Conservation (phyloP, 2,888 invertebrate genomes). For the Stenurella melanura region DNA sequence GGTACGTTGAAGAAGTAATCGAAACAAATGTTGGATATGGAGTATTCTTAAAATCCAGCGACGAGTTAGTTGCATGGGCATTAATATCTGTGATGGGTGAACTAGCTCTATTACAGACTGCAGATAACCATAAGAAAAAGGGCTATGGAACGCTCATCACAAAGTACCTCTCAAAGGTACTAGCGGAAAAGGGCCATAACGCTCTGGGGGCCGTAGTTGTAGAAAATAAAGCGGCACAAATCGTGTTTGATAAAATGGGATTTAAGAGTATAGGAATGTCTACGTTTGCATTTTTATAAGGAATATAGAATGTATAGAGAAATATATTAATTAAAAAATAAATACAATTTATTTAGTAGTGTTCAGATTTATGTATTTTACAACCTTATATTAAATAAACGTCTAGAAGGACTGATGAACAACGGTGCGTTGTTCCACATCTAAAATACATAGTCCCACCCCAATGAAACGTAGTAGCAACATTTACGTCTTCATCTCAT, state of each 20-base stretch:
- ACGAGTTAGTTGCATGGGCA: constrained; percentile 69
- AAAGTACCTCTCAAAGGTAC: constrained; percentile 65
- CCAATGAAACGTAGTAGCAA: no score
- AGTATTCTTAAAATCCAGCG: constrained; percentile 66
- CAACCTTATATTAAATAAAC: no score
- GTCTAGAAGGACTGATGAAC: no score
- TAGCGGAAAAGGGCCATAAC: constrained; percentile 66
- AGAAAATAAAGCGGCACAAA: constrained; percentile 66
- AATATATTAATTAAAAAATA: no score
- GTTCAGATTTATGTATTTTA: no score
- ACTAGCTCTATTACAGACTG: constrained; percentile 68
- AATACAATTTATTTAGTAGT: no score
- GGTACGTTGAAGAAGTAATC: constrained; percentile 63
- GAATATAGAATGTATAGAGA: no score
- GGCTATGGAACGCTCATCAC: constrained; percentile 69
- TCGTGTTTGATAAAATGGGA: constrained; percentile 67
- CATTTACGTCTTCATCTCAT: no score
- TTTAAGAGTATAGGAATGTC: constrained; percentile 52
- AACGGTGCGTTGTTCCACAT: no score
- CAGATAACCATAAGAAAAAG: constrained; percentile 65
- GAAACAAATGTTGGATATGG: constrained; percentile 69
- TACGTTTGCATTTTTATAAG: not conserved
- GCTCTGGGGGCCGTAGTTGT: constrained; percentile 64
- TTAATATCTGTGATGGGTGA: constrained; percentile 67
- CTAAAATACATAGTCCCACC: no score